Conservation (phyloP, 2,888 invertebrate species). For the Epiblema foenella region DNA sequence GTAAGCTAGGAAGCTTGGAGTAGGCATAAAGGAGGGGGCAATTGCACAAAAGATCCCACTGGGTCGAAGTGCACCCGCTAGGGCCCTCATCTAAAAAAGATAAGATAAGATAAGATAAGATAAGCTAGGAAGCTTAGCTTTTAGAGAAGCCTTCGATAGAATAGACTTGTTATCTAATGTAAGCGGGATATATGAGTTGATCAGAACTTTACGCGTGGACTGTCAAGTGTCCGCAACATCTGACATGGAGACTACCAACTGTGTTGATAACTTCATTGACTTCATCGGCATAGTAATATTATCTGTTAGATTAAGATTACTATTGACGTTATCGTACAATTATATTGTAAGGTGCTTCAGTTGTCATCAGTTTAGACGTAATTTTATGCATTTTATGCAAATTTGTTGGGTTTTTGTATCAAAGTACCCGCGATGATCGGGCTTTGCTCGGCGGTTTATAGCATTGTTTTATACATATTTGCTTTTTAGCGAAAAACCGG, state of each 20-base stretch:
- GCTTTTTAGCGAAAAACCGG: too few relatives aligned
- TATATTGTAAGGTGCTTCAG: constrained; percentile 5
- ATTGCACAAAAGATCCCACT: too few relatives aligned
- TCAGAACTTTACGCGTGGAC: background rate
- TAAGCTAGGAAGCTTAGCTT: too few relatives aligned
- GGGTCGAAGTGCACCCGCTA: too few relatives aligned
- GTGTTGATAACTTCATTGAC: constrained; percentile 1
- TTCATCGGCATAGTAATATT: background rate
- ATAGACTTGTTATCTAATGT: background rate
- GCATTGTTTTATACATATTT: too few relatives aligned
- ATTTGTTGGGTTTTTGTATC: constrained; percentile 1
- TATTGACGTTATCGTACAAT: constrained; percentile 5
- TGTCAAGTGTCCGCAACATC: too few relatives aligned
- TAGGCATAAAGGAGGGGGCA: too few relatives aligned
- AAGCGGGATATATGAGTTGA: background rate
- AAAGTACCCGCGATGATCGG: background rate
- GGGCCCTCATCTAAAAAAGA: too few relatives aligned
- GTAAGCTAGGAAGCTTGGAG: too few relatives aligned
- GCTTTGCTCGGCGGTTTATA: too few relatives aligned
- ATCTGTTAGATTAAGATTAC: background rate
- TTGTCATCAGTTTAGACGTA: constrained; percentile 1
- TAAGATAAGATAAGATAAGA: too few relatives aligned
- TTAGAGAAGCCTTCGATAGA: background rate
- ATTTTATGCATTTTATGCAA: constrained; percentile 12
- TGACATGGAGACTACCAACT: background rate